Base-by-base conservation (phyloP, 2,797 vertebrate genomes). In the Notamacropus eugenii region DNA sequence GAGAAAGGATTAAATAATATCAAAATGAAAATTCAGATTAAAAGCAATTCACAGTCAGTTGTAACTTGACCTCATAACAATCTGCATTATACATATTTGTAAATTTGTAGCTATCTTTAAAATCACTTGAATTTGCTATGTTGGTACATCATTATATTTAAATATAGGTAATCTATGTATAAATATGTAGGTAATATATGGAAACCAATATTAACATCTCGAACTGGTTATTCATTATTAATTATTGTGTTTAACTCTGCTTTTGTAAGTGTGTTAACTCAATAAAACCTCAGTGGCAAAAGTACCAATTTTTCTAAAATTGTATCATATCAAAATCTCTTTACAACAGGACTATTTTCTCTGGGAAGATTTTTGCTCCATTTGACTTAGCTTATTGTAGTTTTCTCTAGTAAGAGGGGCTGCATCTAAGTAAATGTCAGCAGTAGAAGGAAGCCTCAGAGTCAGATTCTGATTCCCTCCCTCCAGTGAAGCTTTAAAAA, bases 121-220 rank as follows among this genome's bases (percentile, higher is more conserved):
- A 97, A 97, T 98, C 98, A 98, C 98, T 98, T 98, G 98, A 98
- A 98, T 97, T 98, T 98, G 98, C 98, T 98, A 98, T 98, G 98
- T 98, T 99, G 99, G 99, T 99, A 98, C 97, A 98, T 97, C 90
- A 97, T n/a, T 95, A 96, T 74, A 91, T 96, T 90, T 97, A 94
- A 98, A 97, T 94, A 55, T 93, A 87, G 96, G 50, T 96, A 93
- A 59, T 97, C 95, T 28, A 22, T 97, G 54, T 97, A 96, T 96
- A 74, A 67, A 94, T 97, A 93, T 14, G 55, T 57, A 29, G 90
- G 34, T 93, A 90, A 90, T 52, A 31, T 62, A 97, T 82, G 54
- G 31, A 93, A 96, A 95, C 95, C 91, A 95, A 96, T 90, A 95
- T 98, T 93, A 55, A 91, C 93, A 87, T 16, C 95, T 96, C 34